Base-by-base conservation (phyloP, 1,140 invertebrate genomes). In the Drosophila dunni region DNA sequence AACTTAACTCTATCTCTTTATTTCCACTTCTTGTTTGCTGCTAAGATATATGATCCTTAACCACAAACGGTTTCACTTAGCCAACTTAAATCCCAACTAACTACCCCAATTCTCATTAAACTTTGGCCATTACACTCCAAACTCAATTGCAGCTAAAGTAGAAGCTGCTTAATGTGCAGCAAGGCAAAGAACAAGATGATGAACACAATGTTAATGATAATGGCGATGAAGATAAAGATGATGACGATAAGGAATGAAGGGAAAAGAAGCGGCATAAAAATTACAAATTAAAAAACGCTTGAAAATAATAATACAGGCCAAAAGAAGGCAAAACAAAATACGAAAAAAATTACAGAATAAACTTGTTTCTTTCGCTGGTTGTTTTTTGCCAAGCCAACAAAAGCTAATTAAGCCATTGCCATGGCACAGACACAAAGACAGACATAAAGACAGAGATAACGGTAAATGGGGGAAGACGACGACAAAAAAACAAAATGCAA, bases 271-370 rank as follows among this genome's bases (percentile, higher is more conserved):
- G 75, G 75, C 75, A 80, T 80, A 78, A 80, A 78, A 78, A 75
- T 79, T 78, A 48, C 78, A 81, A 79, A 79, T 78, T 81, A 72
- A 78, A 79, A 79, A 79, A 78, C 78, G 78, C 78, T 79, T 78
- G 75, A 77, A 79, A 79, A 79, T 79, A 79, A 79, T 79, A 79
- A 78, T 69, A 79, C 73, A 67, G 58, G 66, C 62, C 72, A 75
- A 64, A 66, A 70, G 50, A 66, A 65, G 67, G 58, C 51, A 63
- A 63, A 66, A 56, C 53, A 50, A 54, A 53, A 63, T 24, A 29
- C 38, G 46, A 53, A 45, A 11, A 71, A 63, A 70, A 48, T 36
- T 46, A 44, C 9, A 54, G 11, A 58, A 78, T 29, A 29, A 65
- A 78, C 40, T 56, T 73, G 46, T 29, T 29, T 29, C 24, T 29